Conservation (phyloP, 2,888 invertebrate genomes). For the Pristionchus entomophagus region DNA sequence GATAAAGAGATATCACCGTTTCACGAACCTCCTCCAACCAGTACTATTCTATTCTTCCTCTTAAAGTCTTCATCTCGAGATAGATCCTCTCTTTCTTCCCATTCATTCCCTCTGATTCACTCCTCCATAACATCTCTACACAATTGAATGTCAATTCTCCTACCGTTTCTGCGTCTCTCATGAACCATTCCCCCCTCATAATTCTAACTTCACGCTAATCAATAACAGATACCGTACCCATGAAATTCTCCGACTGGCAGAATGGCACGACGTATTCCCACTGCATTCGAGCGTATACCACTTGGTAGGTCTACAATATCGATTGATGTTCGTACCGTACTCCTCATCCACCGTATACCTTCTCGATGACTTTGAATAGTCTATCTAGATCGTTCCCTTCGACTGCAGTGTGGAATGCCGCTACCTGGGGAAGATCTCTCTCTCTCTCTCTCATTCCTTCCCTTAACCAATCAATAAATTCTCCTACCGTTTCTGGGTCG, state of each 20-base stretch:
- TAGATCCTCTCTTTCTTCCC: too few relatives aligned
- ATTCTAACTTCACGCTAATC: too few relatives aligned
- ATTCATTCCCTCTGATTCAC: too few relatives aligned
- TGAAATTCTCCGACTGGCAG: slow-evolving; percentile 73
- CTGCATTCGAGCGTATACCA: slow-evolving; percentile 70
- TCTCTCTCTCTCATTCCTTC: too few relatives aligned
- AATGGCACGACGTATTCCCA: slow-evolving; percentile 69
- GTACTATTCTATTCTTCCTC: too few relatives aligned
- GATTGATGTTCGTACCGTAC: background rate
- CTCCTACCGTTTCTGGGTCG: slow-evolving; percentile 49
- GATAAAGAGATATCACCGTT: background rate
- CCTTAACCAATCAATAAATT: background rate
- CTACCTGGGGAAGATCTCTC: background rate
- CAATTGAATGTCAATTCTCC: too few relatives aligned
- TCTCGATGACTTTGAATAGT: slow-evolving; percentile 60
- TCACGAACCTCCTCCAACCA: too few relatives aligned
- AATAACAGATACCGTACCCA: slow-evolving; percentile 51
- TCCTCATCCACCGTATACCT: slow-evolving; percentile 44
- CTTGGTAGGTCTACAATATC: slow-evolving; percentile 64
- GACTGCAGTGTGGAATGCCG: slow-evolving; percentile 50
- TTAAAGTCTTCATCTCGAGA: background rate
- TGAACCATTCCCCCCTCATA: too few relatives aligned
- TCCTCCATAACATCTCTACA: too few relatives aligned
- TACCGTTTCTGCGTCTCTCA: too few relatives aligned
- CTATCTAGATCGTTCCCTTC: slow-evolving; percentile 53